These are phyloP conservation scores for Caenorhabditis japonica DNA, from an alignment of 2,888 invertebrate species.

Conservation along the genomic window DNA sequence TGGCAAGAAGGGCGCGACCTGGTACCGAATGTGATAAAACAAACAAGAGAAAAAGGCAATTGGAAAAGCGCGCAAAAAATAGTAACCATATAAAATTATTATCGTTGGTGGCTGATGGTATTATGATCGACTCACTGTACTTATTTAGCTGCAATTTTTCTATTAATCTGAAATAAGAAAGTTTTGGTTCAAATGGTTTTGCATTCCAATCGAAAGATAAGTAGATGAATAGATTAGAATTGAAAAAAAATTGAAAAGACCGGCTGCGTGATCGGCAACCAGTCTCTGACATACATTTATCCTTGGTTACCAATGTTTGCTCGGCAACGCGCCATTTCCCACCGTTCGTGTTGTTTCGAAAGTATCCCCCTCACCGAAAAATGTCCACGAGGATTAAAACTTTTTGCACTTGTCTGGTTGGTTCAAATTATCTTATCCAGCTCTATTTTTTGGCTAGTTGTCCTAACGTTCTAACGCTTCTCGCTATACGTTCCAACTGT, in stretches of 20 bases:
- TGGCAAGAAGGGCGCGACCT: slow-evolving; percentile 44
- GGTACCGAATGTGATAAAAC: slow-evolving; percentile 48
- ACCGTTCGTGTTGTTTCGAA: slow-evolving; percentile 42
- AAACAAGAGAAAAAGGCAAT: slow-evolving; percentile 38
- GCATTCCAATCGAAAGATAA: background rate
- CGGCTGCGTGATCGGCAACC: slow-evolving; percentile 16
- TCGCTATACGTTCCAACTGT: slow-evolving; percentile 49
- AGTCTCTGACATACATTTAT: slow-evolving; percentile 20
- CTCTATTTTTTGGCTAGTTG: slow-evolving; percentile 7
- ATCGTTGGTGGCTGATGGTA: no score
- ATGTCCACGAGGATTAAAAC: background rate
- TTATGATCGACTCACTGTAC: background rate
- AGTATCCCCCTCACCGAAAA: slow-evolving; percentile 8
- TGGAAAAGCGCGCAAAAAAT: slow-evolving; percentile 23
- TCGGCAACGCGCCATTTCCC: slow-evolving; percentile 47
- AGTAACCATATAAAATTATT: slow-evolving; percentile 1
- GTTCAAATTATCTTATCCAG: slow-evolving; percentile 46
- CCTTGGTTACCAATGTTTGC: slow-evolving; percentile 54
- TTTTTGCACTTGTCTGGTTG: slow-evolving; percentile 24
- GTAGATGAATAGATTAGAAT: background rate
- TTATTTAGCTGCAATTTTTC: background rate
- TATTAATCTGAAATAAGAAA: background rate
- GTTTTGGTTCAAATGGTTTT: no score
- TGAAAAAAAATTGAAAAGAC: slow-evolving; percentile 14
- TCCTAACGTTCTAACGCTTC: slow-evolving; percentile 4